phyloP scores from a whole-genome alignment of 2,113 vertebrate species.

The Rutilus rutilus region DNA sequence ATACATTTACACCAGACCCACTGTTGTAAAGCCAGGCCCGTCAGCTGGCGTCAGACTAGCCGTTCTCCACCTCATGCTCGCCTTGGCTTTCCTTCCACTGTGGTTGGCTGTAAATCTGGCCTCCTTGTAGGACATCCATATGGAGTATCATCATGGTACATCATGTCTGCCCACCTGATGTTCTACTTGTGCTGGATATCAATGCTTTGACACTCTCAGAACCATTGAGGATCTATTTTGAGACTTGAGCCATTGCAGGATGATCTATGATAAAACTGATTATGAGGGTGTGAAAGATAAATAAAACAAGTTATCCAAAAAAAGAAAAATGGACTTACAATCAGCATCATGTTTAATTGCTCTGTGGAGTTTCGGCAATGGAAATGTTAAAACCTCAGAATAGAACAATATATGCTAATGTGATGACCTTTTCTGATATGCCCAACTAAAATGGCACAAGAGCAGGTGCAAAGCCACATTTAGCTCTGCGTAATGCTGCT shows the following conservation, averaged over 20 bases:
- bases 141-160: constrained; percentile 1
- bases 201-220: neutral
- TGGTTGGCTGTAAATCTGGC: constrained; percentile 33
- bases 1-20: constrained; percentile 75
- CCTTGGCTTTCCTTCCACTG: constrained; percentile 10
- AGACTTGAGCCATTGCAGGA: neutral
- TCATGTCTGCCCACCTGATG: constrained; percentile 18
- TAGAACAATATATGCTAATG: constrained; percentile 20
- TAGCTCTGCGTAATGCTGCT: constrained; percentile 53
- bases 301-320: too few relatives aligned
- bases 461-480: constrained; percentile 62
- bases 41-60: constrained; percentile 28
- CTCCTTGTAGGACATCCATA: constrained; percentile 22
- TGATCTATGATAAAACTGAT: neutral
- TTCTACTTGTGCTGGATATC: neutral
- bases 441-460: constrained; percentile 22
- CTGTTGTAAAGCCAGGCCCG: constrained; percentile 46
- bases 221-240: constrained; percentile 6
- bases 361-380: constrained; percentile 2
- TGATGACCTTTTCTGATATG: constrained; percentile 32
- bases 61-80: constrained; percentile 46
- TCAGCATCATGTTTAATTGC: neutral
- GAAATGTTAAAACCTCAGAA: constrained; percentile 23
- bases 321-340: neutral
- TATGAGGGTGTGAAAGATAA: neutral